These are phyloP conservation scores for Gobio gobio DNA, from an alignment of 2,113 vertebrate species.

Conservation along the genomic window DNA sequence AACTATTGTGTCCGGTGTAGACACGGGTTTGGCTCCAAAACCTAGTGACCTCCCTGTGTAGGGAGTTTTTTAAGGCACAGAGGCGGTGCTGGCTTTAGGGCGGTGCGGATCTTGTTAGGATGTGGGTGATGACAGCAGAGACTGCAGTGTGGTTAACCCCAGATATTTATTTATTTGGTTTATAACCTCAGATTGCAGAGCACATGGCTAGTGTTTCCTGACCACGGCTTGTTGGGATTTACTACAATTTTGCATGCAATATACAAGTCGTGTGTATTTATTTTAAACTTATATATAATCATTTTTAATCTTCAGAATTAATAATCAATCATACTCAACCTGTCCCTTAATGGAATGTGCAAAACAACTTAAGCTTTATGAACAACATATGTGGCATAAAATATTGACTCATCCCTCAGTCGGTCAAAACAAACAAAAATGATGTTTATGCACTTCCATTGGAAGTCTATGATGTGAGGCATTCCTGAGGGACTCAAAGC, in stretches of 20 bases:
- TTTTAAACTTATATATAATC: neutral
- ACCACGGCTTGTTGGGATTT: neutral
- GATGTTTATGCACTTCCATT: neutral
- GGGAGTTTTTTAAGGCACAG: neutral
- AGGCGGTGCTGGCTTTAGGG: neutral
- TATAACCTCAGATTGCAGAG: neutral
- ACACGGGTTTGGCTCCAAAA: neutral
- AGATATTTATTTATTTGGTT: constrained; percentile 19
- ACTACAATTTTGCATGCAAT: neutral
- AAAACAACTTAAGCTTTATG: constrained; percentile 11
- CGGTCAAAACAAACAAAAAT: constrained; percentile 28
- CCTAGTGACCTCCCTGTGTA: neutral
- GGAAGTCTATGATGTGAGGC: neutral
- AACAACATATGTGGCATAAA: neutral
- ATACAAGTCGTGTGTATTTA: neutral
- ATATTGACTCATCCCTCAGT: neutral
- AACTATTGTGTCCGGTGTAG: neutral
- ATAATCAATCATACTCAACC: neutral
- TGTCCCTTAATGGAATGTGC: neutral
- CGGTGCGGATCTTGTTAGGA: neutral
- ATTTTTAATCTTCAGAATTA: neutral
- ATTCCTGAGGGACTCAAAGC: neutral
- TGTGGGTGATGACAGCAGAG: constrained; percentile 14
- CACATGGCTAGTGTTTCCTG: neutral
- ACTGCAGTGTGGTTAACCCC: constrained; percentile 16